Evolutionary conservation across 2,888 invertebrate species (phyloP).

Genomic region (Hartigia nigra): DNA sequence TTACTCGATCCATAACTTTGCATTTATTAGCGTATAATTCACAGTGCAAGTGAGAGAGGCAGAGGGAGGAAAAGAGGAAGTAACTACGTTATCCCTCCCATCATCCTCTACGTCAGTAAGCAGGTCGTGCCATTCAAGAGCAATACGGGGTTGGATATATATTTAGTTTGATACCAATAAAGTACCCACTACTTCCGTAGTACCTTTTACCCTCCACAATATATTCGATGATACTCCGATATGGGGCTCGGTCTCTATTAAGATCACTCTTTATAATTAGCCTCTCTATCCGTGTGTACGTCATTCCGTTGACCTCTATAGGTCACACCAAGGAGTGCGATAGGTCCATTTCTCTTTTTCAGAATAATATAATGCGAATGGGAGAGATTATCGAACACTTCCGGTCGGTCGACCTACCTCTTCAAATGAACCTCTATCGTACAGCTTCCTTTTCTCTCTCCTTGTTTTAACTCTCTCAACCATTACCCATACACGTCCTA

Average conservation of each 20-base stretch:
- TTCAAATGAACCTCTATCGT: background rate
- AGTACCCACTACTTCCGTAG: background rate
- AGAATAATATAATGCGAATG: background rate
- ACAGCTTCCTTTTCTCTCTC: background rate
- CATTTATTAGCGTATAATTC: conserved; percentile 38
- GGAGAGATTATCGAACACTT: background rate
- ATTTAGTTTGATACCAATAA: background rate
- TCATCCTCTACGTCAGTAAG: background rate
- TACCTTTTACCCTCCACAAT: background rate
- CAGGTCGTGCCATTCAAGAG: background rate
- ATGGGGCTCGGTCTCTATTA: background rate
- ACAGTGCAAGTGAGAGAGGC: background rate
- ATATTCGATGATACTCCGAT: background rate
- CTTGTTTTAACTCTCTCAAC: too few relatives aligned
- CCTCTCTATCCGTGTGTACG: background rate
- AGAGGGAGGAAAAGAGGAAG: background rate
- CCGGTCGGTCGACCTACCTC: background rate
- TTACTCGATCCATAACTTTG: conserved; percentile 50
- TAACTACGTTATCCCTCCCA: background rate
- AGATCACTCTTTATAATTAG: background rate
- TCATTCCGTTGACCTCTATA: background rate
- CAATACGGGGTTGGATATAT: background rate
- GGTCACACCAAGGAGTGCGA: background rate
- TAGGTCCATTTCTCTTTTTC: background rate
- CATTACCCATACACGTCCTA: too few relatives aligned